Percentiles rank a stretch among this genome's conserved stretches.
Evolutionary conservation across 2,113 vertebrate genomes (phyloP).

Genomic region (Puma concolor): DNA sequence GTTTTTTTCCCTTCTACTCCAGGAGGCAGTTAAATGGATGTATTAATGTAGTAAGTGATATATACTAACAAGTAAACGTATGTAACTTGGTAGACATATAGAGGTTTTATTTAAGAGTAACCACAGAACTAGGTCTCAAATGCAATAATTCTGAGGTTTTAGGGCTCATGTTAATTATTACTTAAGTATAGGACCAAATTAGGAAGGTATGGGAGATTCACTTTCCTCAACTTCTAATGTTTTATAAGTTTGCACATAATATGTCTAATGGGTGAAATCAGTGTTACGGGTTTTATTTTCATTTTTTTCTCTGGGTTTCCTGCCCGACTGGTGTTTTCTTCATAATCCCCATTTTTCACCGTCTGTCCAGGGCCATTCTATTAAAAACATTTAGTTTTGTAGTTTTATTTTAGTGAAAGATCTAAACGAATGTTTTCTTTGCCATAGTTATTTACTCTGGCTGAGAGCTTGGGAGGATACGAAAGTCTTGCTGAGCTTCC

Average conservation of each 20-base stretch:
- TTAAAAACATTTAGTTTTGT: slow-evolving; percentile 19
- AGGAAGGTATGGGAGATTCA: background rate
- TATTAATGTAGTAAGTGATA: background rate
- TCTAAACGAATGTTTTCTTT: slow-evolving; percentile 34
- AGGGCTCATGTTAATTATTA: background rate
- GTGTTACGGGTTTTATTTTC: background rate
- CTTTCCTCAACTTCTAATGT: background rate
- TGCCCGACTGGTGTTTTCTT: background rate
- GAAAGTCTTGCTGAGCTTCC: slow-evolving; percentile 97
- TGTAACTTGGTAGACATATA: background rate
- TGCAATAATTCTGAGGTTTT: slow-evolving; percentile 30
- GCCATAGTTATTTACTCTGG: slow-evolving; percentile 91
- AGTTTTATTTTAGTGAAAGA: background rate
- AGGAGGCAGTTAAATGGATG: background rate
- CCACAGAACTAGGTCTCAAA: background rate
- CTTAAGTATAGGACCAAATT: background rate
- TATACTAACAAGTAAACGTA: background rate
- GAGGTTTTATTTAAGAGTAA: background rate
- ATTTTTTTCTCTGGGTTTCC: background rate
- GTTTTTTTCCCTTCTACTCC: background rate
- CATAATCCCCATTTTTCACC: background rate
- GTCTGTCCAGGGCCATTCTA: background rate
- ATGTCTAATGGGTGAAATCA: background rate
- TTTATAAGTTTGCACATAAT: background rate
- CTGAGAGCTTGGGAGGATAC: slow-evolving; percentile 95